Conservation (phyloP, 2,797 vertebrate genomes). For the Peromyscus eremicus region DNA sequence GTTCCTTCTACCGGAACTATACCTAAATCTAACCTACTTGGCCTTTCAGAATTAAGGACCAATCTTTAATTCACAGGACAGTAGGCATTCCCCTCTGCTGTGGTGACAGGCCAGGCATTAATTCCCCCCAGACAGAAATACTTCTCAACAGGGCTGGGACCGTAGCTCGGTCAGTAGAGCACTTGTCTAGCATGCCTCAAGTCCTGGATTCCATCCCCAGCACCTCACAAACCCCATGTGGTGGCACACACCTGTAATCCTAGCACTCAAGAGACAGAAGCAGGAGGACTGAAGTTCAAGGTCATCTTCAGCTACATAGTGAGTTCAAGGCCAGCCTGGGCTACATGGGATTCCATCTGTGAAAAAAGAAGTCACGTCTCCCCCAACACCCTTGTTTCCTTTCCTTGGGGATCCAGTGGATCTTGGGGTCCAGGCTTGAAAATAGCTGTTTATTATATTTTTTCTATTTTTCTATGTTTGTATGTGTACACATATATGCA, state of each 20-base stretch:
- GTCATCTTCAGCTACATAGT: neutral
- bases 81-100: neutral
- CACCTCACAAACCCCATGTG: neutral
- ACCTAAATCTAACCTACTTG: neutral
- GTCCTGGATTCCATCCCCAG: neutral
- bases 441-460: neutral
- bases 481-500: neutral
- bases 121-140: neutral
- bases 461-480: neutral
- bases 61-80: neutral
- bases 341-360: neutral
- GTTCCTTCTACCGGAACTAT: neutral
- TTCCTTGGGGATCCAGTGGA: neutral
- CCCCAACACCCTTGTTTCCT: neutral
- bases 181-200: neutral
- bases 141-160: neutral
- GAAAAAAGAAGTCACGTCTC: neutral
- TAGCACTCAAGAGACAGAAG: neutral
- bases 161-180: no score
- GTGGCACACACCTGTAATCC: no score
- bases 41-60: neutral
- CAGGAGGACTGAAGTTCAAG: neutral
- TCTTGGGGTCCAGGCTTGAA: neutral
- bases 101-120: neutral
- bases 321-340: neutral